These are phyloP conservation scores for Coccyzus lansbergi DNA, from an alignment of 2,797 vertebrate species.

Conservation along the genomic window DNA sequence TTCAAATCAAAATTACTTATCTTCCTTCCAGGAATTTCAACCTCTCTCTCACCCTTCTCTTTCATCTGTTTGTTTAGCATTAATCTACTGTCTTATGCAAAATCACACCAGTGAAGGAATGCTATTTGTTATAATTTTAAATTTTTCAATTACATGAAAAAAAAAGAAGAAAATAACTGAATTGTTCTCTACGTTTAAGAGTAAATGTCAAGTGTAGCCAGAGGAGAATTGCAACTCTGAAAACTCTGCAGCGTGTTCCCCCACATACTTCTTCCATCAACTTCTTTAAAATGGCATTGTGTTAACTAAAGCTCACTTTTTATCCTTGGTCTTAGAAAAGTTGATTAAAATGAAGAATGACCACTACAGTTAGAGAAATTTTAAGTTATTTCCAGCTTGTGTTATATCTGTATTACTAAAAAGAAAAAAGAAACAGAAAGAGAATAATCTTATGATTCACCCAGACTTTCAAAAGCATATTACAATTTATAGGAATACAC, in stretches of 20 bases:
- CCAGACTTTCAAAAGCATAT: background rate
- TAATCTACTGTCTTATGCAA: background rate
- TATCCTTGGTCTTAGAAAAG: background rate
- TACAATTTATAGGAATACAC: background rate
- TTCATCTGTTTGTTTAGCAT: background rate
- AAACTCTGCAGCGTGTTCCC: background rate
- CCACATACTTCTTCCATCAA: background rate
- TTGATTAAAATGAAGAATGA: background rate
- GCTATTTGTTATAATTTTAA: background rate
- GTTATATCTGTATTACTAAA: background rate
- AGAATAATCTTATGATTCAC: background rate
- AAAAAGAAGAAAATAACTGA: background rate
- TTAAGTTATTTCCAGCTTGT: background rate
- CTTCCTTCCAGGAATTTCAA: background rate
- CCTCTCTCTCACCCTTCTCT: background rate
- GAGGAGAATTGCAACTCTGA: background rate
- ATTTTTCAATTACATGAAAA: background rate
- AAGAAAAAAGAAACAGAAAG: background rate
- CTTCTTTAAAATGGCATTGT: background rate
- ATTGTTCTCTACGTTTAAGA: background rate
- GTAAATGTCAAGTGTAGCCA: background rate
- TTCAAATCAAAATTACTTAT: background rate
- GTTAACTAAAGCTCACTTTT: background rate
- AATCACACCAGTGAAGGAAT: background rate
- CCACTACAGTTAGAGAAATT: background rate